A percentile compares a stretch with the other conserved stretches of the same genome.
phyloP scores from a whole-genome alignment of 2,888 invertebrate species.

The Merodon equestris region DNA sequence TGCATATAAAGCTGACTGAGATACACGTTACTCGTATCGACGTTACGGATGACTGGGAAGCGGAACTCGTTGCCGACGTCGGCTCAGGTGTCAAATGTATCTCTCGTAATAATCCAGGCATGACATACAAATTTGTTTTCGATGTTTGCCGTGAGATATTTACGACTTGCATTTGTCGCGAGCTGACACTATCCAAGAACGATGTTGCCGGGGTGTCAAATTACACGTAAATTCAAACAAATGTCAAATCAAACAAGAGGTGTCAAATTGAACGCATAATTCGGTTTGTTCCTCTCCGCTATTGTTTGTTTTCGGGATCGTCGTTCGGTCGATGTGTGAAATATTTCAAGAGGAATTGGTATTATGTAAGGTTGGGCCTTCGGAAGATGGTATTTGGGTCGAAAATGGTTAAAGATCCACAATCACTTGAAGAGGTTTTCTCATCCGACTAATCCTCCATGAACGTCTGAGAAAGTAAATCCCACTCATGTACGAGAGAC shows the following conservation, averaged over 20 bases:
- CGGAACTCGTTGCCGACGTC: conserved; percentile 26
- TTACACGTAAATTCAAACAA: conserved; percentile 8
- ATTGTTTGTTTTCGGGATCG: conserved; percentile 7
- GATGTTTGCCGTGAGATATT: conserved; percentile 23
- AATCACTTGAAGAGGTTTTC: not conserved
- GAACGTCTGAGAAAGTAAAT: conserved; percentile 30
- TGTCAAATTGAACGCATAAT: conserved; percentile 37
- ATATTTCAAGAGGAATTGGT: not conserved
- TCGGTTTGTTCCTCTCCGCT: conserved; percentile 1
- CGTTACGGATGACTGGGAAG: conserved; percentile 5
- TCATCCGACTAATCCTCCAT: conserved; percentile 1
- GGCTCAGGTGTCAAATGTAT: conserved; percentile 33
- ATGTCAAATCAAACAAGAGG: conserved; percentile 14
- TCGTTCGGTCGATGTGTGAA: conserved; percentile 17
- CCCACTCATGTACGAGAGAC: conserved; percentile 8
- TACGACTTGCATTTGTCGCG: conserved; percentile 15
- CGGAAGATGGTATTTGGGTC: too few relatives aligned
- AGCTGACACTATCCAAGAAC: not conserved
- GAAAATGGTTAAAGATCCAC: too few relatives aligned
- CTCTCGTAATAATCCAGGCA: conserved; percentile 23
- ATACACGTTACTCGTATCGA: conserved; percentile 11
- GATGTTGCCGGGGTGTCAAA: conserved; percentile 29
- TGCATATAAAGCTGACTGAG: conserved; percentile 9
- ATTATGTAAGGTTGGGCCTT: too few relatives aligned
- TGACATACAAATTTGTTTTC: conserved; percentile 24